Conservation (phyloP, 2,888 invertebrate genomes). For the Cylindroiulus punctatus region DNA sequence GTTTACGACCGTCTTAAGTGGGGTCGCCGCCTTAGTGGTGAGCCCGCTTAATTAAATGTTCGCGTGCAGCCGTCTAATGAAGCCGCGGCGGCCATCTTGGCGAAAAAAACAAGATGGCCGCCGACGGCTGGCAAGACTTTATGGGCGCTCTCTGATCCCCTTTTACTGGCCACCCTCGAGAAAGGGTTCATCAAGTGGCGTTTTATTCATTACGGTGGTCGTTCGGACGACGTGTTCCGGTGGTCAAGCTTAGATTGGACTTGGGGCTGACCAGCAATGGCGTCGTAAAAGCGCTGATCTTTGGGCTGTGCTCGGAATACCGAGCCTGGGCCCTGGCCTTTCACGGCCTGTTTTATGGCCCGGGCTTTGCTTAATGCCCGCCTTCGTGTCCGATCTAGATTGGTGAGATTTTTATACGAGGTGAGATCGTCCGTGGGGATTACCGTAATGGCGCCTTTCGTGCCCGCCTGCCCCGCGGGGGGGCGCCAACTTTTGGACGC, state of each 20-base stretch:
- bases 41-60: not conserved
- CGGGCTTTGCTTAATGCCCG: constrained; percentile 16
- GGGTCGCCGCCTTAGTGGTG: not conserved
- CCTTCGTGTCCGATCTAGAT: constrained; percentile 32
- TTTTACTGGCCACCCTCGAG: constrained; percentile 12
- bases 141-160: not conserved
- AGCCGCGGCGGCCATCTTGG: not conserved
- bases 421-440: not conserved
- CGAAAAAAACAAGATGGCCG: constrained; percentile 15
- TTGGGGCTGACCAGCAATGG: not conserved
- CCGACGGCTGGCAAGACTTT: not conserved
- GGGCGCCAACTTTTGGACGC: not conserved
- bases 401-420: constrained; percentile 12
- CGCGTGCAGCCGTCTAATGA: constrained; percentile 12
- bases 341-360: constrained; percentile 12
- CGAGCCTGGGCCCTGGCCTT: not conserved
- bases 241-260: constrained; percentile 32
- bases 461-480: not conserved
- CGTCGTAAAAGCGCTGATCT: constrained; percentile 32
- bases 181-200: constrained; percentile 26
- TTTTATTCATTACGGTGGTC: constrained; percentile 14
- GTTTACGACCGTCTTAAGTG: no score
- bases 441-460: not conserved
- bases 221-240: not conserved
- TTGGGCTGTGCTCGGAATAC: constrained; percentile 8